phyloP scores from a whole-genome alignment of 1,140 invertebrate species.

The Leptopilina clavipes region DNA sequence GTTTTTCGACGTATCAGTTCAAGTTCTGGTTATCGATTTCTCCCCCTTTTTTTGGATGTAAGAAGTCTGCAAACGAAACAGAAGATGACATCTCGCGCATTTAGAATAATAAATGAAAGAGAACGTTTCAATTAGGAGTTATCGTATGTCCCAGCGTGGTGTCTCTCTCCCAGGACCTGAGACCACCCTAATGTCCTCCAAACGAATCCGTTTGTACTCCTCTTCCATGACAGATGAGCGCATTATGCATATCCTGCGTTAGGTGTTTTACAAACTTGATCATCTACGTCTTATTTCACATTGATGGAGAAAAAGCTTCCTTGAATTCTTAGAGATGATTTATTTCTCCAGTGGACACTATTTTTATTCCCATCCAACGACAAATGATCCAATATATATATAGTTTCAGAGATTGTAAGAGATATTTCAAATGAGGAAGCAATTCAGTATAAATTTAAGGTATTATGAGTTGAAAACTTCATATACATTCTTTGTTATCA shows the following conservation, averaged over 20 bases:
- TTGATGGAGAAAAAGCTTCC: background rate
- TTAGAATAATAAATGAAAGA: conserved; percentile 67
- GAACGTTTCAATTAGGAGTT: conserved; percentile 69
- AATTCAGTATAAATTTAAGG: too few species aligned
- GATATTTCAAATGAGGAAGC: too few species aligned
- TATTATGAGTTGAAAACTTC: too few species aligned
- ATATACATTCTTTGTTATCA: too few species aligned
- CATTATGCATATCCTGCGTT: conserved; percentile 60
- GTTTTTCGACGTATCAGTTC: background rate
- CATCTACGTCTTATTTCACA: conserved; percentile 43
- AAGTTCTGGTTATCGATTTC: conserved; percentile 14
- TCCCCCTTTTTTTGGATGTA: background rate
- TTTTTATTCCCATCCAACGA: too few species aligned
- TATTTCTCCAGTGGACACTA: background rate
- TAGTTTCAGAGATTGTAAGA: too few species aligned
- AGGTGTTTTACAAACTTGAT: conserved; percentile 57
- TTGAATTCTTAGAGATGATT: conserved; percentile 35
- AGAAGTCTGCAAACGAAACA: conserved; percentile 38
- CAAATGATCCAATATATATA: too few species aligned
- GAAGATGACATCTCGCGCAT: conserved; percentile 62
- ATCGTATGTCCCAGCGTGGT: conserved; percentile 67
- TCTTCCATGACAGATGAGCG: conserved; percentile 59
- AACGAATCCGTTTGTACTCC: conserved; percentile 51
- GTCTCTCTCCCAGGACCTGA: conserved; percentile 45
- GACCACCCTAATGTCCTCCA: conserved; percentile 60